Evolutionary conservation across 2,888 invertebrate species (phyloP).

Genomic region (Osedax frankpressi): DNA sequence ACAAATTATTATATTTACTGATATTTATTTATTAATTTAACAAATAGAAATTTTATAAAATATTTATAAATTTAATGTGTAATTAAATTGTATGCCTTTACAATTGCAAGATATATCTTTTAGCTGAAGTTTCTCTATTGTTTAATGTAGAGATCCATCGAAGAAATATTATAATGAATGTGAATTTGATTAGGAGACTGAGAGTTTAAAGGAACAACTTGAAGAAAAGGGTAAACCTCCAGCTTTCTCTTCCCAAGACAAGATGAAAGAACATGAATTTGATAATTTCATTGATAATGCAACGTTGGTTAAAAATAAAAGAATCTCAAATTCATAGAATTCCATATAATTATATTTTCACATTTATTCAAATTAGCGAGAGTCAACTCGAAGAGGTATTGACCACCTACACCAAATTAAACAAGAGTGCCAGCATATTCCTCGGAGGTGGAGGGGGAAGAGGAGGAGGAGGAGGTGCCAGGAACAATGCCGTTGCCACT

Average conservation of each 20-base stretch:
- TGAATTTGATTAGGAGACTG: constrained; percentile 36
- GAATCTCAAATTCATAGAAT: not conserved
- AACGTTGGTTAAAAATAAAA: constrained; percentile 28
- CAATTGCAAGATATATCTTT: too few relatives aligned
- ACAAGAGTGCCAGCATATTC: constrained; percentile 45
- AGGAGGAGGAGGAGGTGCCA: too few relatives aligned
- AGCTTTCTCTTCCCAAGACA: constrained; percentile 25
- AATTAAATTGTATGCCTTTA: too few relatives aligned
- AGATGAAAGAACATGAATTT: constrained; percentile 37
- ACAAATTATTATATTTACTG: too few relatives aligned
- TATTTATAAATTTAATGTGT: too few relatives aligned
- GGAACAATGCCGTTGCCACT: too few relatives aligned
- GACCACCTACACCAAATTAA: constrained; percentile 45
- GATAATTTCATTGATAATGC: constrained; percentile 38
- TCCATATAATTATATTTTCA: not conserved
- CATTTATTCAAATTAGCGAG: constrained; percentile 32
- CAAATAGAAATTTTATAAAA: too few relatives aligned
- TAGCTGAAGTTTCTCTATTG: too few relatives aligned
- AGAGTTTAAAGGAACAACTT: constrained; percentile 32
- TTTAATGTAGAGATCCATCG: too few relatives aligned
- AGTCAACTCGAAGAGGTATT: constrained; percentile 44
- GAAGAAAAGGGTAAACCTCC: constrained; percentile 30
- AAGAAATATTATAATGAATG: too few relatives aligned
- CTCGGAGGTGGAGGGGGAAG: constrained; percentile 34
- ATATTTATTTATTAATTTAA: too few relatives aligned